These are phyloP conservation scores for Lagopus muta DNA, from an alignment of 2,113 vertebrate genomes.

Conservation along the genomic window DNA sequence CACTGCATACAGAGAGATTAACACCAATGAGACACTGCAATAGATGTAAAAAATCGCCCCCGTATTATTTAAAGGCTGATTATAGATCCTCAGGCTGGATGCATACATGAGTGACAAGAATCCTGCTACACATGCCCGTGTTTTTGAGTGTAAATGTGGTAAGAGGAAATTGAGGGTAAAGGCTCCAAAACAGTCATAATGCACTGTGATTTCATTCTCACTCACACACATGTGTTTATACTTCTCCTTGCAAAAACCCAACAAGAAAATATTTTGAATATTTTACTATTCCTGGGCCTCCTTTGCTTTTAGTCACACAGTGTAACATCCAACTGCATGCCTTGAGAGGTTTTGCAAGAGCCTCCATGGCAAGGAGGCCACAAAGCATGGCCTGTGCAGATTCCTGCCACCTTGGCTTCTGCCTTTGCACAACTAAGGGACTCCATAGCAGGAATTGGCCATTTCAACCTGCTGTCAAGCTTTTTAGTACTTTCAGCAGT, in stretches of 20 bases:
- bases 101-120: background rate
- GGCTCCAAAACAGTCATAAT: background rate
- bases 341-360: rapidly evolving
- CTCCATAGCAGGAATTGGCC: background rate
- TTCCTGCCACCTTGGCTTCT: background rate
- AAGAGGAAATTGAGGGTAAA: conserved; percentile 45
- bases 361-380: rapidly evolving
- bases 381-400: rapidly evolving
- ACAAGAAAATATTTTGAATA: conserved; percentile 14
- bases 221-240: conserved; percentile 7
- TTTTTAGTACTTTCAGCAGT: background rate
- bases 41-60: background rate
- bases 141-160: conserved; percentile 8
- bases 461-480: background rate
- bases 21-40: background rate
- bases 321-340: background rate
- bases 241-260: conserved; percentile 23
- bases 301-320: background rate
- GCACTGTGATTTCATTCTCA: rapidly evolving
- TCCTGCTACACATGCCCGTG: background rate
- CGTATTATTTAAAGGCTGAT: background rate
- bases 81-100: background rate
- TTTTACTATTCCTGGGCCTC: background rate
- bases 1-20: background rate
- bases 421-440: background rate